Base-by-base conservation (phyloP, 2,888 invertebrate genomes). In the Deilephila porcellus region DNA sequence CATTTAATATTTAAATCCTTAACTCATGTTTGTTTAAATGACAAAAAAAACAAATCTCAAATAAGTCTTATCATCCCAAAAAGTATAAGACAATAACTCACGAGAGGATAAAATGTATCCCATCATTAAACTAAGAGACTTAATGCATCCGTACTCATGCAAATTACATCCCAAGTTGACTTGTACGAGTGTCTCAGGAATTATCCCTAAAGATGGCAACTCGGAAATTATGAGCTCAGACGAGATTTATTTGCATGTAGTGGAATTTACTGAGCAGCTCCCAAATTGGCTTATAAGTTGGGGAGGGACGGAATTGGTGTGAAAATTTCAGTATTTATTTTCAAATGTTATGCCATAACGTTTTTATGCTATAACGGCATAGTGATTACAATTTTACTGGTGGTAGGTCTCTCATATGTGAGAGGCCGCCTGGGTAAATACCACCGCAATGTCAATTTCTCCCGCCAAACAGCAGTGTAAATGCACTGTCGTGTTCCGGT, bases 241-340 rank as follows among this genome's bases (percentile, higher is more conserved):
- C 17, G 20, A 34, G 64, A 67, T 67, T 67, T 67, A 67, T 67
- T 67, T 52, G 25, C 67, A 52, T 52, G 45, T 67, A 67, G 67
- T 67, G 45, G 52, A 67, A 37, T 63, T 34, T 63, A 56, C 56
- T 56, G 56, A 63, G 67, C 14, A 67, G 52, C 45, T 67, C 29
- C 45, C 67, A 67, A 67, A 67, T 67, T 25, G 17, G 25, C 67
- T 67, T 67, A 37, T 34, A 37, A 17, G 17, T 17, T 25, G 20
- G 6, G 11, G 14, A 20, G 14, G 63, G 34, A 56, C 56, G 56
- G n/a, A 56, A n/a, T 64, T 4, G 7, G 37, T n/a, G 45, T 17
- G 34, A 37, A n/a, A n/a, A 64, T 37, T 25, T 29, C 4, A 5
- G 11, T 60, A 14, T 14, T 60, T 60, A 60, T 29, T 45, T 45